Evolutionary conservation across 2,888 invertebrate genomes (phyloP).

Genomic region (Parelbella ahira): DNA sequence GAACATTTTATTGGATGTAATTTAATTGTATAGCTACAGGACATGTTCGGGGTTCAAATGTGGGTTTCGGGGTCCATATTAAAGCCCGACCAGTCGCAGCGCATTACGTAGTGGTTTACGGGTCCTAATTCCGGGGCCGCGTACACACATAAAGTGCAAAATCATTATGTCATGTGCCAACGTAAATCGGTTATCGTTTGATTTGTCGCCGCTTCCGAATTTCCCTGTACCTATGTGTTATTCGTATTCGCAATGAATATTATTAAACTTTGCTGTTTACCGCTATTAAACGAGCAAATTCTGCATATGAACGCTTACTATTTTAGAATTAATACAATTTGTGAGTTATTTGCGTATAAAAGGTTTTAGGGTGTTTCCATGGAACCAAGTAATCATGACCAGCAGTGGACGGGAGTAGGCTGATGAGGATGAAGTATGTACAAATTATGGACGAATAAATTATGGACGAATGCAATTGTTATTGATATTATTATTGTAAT

Average conservation of each 20-base stretch:
- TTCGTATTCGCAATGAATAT: background rate
- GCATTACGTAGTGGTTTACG: slow-evolving; percentile 22
- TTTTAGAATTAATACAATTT: too few relatives aligned
- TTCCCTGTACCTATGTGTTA: background rate
- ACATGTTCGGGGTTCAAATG: slow-evolving; percentile 13
- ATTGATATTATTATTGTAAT: too few relatives aligned
- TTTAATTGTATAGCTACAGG: slow-evolving; percentile 9
- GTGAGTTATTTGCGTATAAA: too few relatives aligned
- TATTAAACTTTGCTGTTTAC: too few relatives aligned
- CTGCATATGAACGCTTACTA: too few relatives aligned
- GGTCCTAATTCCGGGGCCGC: slow-evolving; percentile 16
- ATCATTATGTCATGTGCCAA: slow-evolving; percentile 20
- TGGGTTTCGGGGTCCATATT: slow-evolving; percentile 10
- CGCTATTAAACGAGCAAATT: too few relatives aligned
- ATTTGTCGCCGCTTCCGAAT: slow-evolving; percentile 10
- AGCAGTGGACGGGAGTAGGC: too few relatives aligned
- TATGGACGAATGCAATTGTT: too few relatives aligned
- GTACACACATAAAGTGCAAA: slow-evolving; percentile 20
- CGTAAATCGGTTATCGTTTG: slow-evolving; percentile 20
- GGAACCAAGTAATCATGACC: too few relatives aligned
- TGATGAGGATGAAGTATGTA: too few relatives aligned
- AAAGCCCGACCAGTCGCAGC: slow-evolving; percentile 17
- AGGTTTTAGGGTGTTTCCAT: too few relatives aligned
- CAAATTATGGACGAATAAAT: too few relatives aligned
- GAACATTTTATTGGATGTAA: slow-evolving; percentile 8